Evolutionary conservation across 2,113 vertebrate species (phyloP), one percentile per base, ranked within the genome.

Genomic region (Myotis yumanensis): DNA sequence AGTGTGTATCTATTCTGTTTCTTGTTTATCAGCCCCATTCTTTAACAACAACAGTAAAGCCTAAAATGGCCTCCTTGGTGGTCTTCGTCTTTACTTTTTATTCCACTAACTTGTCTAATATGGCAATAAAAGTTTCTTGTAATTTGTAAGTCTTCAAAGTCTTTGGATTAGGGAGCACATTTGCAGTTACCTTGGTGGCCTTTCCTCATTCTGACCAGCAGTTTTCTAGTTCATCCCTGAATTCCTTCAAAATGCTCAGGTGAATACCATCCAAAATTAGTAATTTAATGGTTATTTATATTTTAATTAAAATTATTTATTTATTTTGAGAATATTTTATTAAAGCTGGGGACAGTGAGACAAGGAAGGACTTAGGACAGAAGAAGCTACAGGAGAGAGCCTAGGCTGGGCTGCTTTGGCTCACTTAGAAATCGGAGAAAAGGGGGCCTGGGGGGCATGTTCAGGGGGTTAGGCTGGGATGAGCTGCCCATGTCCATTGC

Each of bases 21-120:
- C 51, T 85, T 86, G 40, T 69, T 85, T 94, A 52, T 80, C 75
- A 95, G 32, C 17, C 15, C 52, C 2, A 2, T 84, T 92, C 51
- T 71, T 66, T 86, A 72, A 77, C 23, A 81, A 57, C 37, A 66
- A 37, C 23, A 64, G 16, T 64, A 72, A 88, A 89, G 52, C 37
- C 52, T 48, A 20, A 64, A 37, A 40, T 86, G 68, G 51, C 84
- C 25, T 77, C 37, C 14, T 46, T 59, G 62, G 18, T 90, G 57
- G 37, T 94, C 52, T 90, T 81, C 35, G 6, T 72, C 43, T 89
- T 90, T 62, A 85, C 5, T 93, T 94, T 89, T 86, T 75, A 82
- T 91, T 72, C 28, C 12, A 62, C 76, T 64, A 62, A 69, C 66
- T 94, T 90, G 23, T 93, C 82, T 57, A 79, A 75, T 52, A 18